These are phyloP conservation scores for Schizotus pectinicornis DNA, from an alignment of 2,888 invertebrate genomes.

Conservation along the genomic window DNA sequence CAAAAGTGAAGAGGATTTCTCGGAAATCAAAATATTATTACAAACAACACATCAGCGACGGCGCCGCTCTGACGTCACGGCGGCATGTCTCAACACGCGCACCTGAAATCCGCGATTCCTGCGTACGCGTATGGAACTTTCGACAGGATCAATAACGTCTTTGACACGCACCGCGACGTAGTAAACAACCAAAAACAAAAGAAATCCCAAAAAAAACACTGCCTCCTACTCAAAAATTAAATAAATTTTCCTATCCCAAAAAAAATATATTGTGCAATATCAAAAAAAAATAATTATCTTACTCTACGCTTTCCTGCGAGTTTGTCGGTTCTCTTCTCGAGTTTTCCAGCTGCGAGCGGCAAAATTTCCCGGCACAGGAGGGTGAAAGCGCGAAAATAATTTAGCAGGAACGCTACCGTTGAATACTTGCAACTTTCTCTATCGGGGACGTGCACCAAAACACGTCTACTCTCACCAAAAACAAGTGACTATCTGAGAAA, in stretches of 20 bases:
- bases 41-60: no score
- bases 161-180: conserved; percentile 8
- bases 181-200: no score
- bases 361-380: no score
- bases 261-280: neutral
- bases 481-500: conserved; percentile 11
- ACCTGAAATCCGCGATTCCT: conserved; percentile 6
- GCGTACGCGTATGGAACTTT: conserved; percentile 1
- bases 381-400: neutral
- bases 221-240: neutral
- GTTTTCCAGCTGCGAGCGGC: no score
- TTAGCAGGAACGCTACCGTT: neutral
- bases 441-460: neutral
- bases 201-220: no score
- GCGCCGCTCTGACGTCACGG: conserved; percentile 20
- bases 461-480: conserved; percentile 5
- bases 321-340: no score
- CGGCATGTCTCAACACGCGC: conserved; percentile 25
- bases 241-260: neutral
- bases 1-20: conserved; percentile 5
- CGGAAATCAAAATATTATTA: conserved; percentile 1
- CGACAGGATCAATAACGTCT: conserved; percentile 19
- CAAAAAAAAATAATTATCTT: neutral
- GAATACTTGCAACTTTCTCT: conserved; percentile 7
- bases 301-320: conserved; percentile 1